Evolutionary conservation across 1,140 invertebrate genomes (phyloP), one percentile per base, ranked within the genome.

Genomic region (Galendromus occidentalis): DNA sequence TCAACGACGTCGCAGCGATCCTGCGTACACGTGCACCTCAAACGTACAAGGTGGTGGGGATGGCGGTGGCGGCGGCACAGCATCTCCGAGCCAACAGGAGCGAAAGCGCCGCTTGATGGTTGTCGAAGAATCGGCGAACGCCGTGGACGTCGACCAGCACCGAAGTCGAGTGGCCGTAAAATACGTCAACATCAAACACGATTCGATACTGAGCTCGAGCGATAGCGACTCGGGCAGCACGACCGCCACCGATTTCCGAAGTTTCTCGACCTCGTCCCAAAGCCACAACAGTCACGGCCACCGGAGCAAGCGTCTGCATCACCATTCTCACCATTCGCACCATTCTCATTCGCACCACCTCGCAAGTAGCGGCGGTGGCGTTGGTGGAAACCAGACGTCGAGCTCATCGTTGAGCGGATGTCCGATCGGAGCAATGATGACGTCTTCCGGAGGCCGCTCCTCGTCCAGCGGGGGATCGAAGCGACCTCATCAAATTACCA

Each of bases 171-270:
- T n/a, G n/a, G n/a, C 28, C 20, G 47, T 25, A 18, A 65, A 28
- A 45, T 67, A 67, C 42, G 30, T 33, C 44, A 67, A 68, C 66
- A 64, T 20, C 6, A 67, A 66, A 41, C 67, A 42, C 17, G 66
- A 65, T 28, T 42, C 29, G 30, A 66, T 39, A 42, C 68, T 70
- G 7, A 74, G 70, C 66, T 70, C 67, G 42, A 75, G 71, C 71
- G 75, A 75, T 25, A 70, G 51, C 65, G 71, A 72, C 20, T 67
- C 66, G 20, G 64, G 42, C 14, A 59, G 51, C 20, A 33, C 33
- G 30, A 51, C 45, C 1, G 45, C 20, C 20, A 51, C 6, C 28
- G 45, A 29, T 51, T 1, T 51, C 45, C 28, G 28, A 14, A 22
- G 45, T 9, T 51, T 39, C 33, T 39, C 33, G 33, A 39, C 33